Conservation (phyloP, 1,140 invertebrate genomes). For the Atopsyche davidsoni region DNA sequence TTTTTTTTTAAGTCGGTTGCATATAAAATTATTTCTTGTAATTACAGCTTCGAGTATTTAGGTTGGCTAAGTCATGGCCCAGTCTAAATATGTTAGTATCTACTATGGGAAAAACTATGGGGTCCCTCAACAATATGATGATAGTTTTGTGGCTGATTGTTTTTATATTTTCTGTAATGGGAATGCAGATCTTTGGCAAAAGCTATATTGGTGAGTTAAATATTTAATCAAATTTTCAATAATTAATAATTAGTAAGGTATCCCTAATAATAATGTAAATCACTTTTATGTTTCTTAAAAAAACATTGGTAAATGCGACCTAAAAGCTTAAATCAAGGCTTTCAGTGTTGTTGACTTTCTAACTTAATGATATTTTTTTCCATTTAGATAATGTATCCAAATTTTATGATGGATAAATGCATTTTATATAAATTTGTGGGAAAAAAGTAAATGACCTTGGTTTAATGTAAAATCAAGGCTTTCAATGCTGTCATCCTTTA, state of each 20-base stretch:
- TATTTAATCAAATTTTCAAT: background rate
- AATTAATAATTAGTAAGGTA: background rate
- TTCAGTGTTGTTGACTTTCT: background rate
- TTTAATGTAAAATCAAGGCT: background rate
- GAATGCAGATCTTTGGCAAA: slow-evolving; percentile 87
- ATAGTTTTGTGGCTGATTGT: slow-evolving; percentile 89
- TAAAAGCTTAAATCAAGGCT: background rate
- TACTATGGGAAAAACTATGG: slow-evolving; percentile 89
- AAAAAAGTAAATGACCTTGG: background rate
- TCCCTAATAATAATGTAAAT: background rate
- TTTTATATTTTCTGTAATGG: slow-evolving; percentile 93
- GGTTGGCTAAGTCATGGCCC: slow-evolving; percentile 92
- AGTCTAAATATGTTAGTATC: slow-evolving; percentile 89
- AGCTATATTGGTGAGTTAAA: slow-evolving; percentile 61
- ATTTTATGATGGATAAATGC: background rate
- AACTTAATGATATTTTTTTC: background rate
- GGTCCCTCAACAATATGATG: slow-evolving; percentile 85
- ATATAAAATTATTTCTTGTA: background rate
- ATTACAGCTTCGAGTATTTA: slow-evolving; percentile 85
- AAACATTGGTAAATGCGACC: background rate
- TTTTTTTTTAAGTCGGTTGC: background rate
- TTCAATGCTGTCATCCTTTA: background rate
- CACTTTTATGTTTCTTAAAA: background rate
- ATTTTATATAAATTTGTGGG: slow-evolving; percentile 3
- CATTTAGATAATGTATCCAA: background rate